Base-by-base conservation (phyloP, 2,113 vertebrate genomes). In the Antigone vipio region DNA sequence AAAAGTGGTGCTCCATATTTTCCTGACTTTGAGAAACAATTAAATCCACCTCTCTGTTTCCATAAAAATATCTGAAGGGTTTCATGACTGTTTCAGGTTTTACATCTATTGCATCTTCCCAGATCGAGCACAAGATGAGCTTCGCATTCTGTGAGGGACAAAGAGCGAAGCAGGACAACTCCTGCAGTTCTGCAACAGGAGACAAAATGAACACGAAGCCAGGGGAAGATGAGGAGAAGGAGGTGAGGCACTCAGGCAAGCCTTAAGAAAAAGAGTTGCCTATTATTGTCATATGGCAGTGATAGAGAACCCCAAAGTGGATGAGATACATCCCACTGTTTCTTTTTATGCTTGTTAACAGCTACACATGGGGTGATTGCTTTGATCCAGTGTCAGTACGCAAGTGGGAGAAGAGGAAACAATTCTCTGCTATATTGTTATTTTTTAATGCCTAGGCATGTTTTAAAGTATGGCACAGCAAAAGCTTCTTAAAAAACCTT, bases 111-210 rank as follows among this genome's bases (percentile, higher is more conserved):
- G 4, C 23, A 21, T 44, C 23, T n/a, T 71, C 32, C 4, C 15
- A n/a, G 22, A 5, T 76, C 1, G 2, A 62, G 63, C 6, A 12
- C 0, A 5, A 53, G 50, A 59, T 32, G 27, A 23, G 12, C 27
- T 63, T 58, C 17, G 10, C 11, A 18, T 40, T 63, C 7, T 18
- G 50, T 3, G 2, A 77, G 75, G 40, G 22, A 58, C 21, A 45
- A 79, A 45, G 30, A 66, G 11, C 26, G 89, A 76, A 63, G 20
- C 9, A 68, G 4, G 18, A 24, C n/a, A 77, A 40, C 11, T 38
- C 9, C 11, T 52, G 11, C 9, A 22, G 24, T 19, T 77, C 35
- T 77, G 15, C 17, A 55, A 20, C 17, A n/a, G 16, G 29, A 40
- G 24, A 11, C 3, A 68, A 73, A 56, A 55, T n/a, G 19, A 58